Conservation (phyloP, 1,140 invertebrate genomes). For the Maniola jurtina region DNA sequence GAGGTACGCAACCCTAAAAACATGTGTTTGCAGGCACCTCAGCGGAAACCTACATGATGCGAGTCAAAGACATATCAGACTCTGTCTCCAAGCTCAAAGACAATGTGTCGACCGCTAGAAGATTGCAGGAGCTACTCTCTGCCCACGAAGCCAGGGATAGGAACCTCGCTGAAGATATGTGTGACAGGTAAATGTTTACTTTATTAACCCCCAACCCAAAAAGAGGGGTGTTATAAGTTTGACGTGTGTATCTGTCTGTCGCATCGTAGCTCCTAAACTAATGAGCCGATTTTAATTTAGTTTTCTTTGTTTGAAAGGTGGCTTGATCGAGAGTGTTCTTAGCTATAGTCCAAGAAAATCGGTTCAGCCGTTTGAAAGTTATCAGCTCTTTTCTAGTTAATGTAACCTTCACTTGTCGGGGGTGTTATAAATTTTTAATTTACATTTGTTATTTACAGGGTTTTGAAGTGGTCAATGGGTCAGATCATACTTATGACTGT, state of each 20-base stretch:
- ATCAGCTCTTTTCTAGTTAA: no score
- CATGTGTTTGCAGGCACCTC: constrained; percentile 42
- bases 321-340: no score
- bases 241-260: no score
- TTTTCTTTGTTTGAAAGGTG: no score
- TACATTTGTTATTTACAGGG: constrained; percentile 63
- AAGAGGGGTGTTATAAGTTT: no score
- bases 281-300: no score
- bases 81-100: constrained; percentile 50
- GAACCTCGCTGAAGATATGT: constrained; percentile 86
- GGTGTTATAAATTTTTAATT: no score
- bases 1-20: neutral
- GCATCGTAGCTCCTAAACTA: no score
- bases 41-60: constrained; percentile 61
- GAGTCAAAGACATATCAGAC: constrained; percentile 61
- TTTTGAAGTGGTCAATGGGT: constrained; percentile 85
- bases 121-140: constrained; percentile 86
- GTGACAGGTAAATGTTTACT: constrained; percentile 38
- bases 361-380: no score
- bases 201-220: no score
- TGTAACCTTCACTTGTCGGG: no score
- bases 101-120: constrained; percentile 79
- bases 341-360: no score
- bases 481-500: constrained; percentile 85
- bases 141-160: constrained; percentile 88